These are phyloP conservation scores for Hoplostethus atlanticus DNA, from an alignment of 2,797 vertebrate species.

Conservation along the genomic window DNA sequence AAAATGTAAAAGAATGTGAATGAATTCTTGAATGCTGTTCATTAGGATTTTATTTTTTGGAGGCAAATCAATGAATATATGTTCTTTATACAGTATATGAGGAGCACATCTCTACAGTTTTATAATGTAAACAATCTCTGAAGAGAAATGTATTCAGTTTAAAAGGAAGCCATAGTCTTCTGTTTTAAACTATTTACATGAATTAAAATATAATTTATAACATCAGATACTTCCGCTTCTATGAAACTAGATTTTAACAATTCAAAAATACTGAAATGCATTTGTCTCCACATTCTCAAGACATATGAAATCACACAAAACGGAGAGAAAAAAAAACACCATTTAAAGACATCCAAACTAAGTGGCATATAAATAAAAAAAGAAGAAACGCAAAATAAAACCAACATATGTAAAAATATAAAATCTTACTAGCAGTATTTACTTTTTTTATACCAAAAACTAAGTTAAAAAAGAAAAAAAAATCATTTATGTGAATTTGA, in stretches of 20 bases:
- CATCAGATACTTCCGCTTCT: slow-evolving; percentile 97
- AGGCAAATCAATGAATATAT: slow-evolving; percentile 97
- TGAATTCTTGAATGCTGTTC: slow-evolving; percentile 66
- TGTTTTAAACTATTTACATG: slow-evolving; percentile 98
- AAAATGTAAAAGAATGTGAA: slow-evolving; percentile 15
- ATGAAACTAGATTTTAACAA: slow-evolving; percentile 99
- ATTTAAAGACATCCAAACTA: slow-evolving; percentile 93
- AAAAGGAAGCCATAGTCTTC: slow-evolving; percentile 95
- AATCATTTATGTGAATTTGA: slow-evolving; percentile 82
- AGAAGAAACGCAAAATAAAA: slow-evolving; percentile 81
- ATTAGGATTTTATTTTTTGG: slow-evolving; percentile 92
- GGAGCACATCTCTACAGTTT: slow-evolving; percentile 99
- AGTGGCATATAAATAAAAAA: slow-evolving; percentile 96
- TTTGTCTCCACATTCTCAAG: slow-evolving; percentile 88
- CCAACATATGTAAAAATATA: slow-evolving; percentile 91
- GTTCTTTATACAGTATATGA: slow-evolving; percentile 99
- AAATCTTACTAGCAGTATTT: slow-evolving; percentile 89
- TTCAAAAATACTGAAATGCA: slow-evolving; percentile 99
- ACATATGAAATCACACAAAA: slow-evolving; percentile 95
- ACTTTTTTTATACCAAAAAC: slow-evolving; percentile 84
- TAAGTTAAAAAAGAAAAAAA: slow-evolving; percentile 82
- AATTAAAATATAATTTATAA: slow-evolving; percentile 99
- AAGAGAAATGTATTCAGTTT: slow-evolving; percentile 92
- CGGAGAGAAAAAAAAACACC: slow-evolving; percentile 82
- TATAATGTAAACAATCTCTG: slow-evolving; percentile 99